Percentiles rank a stretch among this genome's conserved stretches.
Evolutionary conservation across 2,888 invertebrate species (phyloP).

Genomic region (Tholera decimalis): DNA sequence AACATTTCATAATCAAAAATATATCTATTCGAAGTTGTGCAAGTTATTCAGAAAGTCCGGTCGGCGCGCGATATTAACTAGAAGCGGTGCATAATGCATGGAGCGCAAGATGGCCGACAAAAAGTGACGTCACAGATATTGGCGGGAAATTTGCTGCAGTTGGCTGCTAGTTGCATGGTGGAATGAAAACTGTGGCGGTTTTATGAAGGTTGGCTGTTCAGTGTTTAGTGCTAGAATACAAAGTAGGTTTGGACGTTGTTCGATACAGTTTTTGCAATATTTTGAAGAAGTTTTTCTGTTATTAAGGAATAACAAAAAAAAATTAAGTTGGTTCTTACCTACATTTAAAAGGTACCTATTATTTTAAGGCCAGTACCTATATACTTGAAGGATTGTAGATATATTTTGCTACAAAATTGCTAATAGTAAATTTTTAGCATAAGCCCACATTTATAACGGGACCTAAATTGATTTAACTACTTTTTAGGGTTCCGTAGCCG

Average conservation of each 20-base stretch:
- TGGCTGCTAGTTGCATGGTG: constrained; percentile 38
- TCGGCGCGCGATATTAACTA: constrained; percentile 69
- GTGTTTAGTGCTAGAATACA: not conserved
- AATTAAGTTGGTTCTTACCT: too few species aligned
- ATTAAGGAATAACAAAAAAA: too few species aligned
- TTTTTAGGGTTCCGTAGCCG: too few species aligned
- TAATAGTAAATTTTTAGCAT: too few species aligned
- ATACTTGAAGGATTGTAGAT: too few species aligned
- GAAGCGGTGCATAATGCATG: constrained; percentile 78
- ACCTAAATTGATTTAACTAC: too few species aligned
- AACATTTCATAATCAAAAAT: constrained; percentile 55
- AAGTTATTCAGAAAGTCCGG: constrained; percentile 63
- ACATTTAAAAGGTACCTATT: too few species aligned
- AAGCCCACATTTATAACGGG: too few species aligned
- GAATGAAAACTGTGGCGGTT: constrained; percentile 26
- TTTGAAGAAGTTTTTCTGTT: too few species aligned
- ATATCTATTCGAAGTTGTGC: constrained; percentile 44
- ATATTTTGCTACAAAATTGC: too few species aligned
- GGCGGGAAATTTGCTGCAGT: constrained; percentile 52
- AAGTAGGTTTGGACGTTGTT: not conserved
- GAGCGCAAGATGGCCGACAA: constrained; percentile 69
- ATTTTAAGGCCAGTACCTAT: too few species aligned
- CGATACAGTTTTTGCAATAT: not conserved
- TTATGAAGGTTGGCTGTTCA: constrained; percentile 4
- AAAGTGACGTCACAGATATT: constrained; percentile 65